phyloP scores from a whole-genome alignment of 2,797 vertebrate genomes.

The Muscicapa striata region DNA sequence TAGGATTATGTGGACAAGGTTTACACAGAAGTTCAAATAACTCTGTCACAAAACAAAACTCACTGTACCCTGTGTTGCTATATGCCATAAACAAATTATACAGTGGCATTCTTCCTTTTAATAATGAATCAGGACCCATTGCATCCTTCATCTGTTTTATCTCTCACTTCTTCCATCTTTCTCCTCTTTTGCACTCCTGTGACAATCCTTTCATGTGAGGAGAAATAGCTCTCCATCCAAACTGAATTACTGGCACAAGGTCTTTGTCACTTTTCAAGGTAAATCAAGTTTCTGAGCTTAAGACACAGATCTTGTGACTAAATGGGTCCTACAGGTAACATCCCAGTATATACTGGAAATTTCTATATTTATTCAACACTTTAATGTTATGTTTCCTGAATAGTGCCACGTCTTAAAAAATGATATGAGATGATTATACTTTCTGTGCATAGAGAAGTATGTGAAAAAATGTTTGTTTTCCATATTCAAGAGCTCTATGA shows the following conservation, averaged over 20 bases:
- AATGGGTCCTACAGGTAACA: not conserved
- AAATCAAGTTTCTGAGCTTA: not conserved
- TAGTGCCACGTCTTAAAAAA: not conserved
- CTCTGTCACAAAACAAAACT: not conserved
- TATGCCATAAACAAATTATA: not conserved
- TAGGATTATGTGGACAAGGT: not conserved
- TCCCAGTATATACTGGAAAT: not conserved
- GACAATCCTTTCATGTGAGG: not conserved
- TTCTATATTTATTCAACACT: not conserved
- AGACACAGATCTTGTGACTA: not conserved
- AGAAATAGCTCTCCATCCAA: not conserved
- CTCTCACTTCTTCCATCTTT: not conserved
- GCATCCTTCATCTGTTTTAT: not conserved
- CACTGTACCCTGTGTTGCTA: not conserved
- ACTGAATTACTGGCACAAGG: not conserved
- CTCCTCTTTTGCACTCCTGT: not conserved
- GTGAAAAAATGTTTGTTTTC: constrained; percentile 6
- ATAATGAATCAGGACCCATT: not conserved
- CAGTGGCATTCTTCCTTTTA: not conserved
- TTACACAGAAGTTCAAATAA: not conserved
- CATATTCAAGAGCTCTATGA: not conserved
- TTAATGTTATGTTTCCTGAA: not conserved
- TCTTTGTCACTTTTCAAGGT: not conserved
- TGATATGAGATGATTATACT: not conserved
- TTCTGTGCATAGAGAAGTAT: not conserved